A percentile compares a stretch with the other conserved stretches of the same genome.
Evolutionary conservation across 2,113 vertebrate genomes (phyloP).

Genomic region (Mesocricetus auratus): DNA sequence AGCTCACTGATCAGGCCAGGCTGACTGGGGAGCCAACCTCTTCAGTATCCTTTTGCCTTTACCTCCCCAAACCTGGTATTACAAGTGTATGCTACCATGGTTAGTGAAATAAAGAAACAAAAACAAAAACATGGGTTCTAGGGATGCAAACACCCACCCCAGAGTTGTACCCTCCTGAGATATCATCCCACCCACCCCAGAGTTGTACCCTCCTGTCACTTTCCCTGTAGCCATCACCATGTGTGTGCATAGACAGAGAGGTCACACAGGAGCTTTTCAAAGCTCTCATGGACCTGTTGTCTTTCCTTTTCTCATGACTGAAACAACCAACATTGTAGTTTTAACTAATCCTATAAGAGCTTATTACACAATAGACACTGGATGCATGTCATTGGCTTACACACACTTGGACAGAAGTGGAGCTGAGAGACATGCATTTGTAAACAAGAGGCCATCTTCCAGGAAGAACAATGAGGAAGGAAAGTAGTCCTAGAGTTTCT

Average conservation of each 20-base stretch:
- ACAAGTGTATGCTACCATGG: background rate
- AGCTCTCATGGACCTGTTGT: fast-evolving
- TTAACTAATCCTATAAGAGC: background rate
- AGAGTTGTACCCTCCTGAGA: no score
- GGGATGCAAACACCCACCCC: background rate
- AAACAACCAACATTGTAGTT: background rate
- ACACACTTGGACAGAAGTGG: no score
- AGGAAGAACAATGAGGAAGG: fast-evolving
- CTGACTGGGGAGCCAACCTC: background rate
- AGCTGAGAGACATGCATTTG: background rate
- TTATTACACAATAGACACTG: background rate
- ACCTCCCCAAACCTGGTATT: background rate
- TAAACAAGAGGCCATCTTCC: background rate
- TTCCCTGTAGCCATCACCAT: background rate
- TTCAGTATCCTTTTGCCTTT: background rate
- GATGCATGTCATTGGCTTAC: fast-evolving
- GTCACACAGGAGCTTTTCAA: fast-evolving
- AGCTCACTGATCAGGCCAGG: background rate
- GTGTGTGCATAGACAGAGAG: fast-evolving
- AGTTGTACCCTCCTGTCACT: background rate
- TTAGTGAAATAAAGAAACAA: background rate
- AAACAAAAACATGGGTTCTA: background rate
- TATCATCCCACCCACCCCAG: no score
- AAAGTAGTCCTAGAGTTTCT: fast-evolving
- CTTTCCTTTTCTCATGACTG: background rate